phyloP scores from a whole-genome alignment of 2,113 vertebrate species.

The Mesocricetus auratus region DNA sequence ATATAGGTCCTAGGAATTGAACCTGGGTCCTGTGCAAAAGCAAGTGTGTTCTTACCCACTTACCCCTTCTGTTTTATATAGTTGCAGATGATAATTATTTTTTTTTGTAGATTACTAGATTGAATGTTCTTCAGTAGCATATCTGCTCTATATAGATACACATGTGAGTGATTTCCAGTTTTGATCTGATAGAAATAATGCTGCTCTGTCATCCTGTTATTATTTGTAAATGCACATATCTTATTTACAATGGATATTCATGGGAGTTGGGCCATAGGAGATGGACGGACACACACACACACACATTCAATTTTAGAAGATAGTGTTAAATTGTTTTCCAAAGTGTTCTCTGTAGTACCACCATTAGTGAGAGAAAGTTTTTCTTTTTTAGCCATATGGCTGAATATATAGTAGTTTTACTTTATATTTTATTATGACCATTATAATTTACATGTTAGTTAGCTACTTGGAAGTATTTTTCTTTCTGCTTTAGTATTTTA shows the following conservation, averaged over 20 bases:
- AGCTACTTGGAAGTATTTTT: background rate
- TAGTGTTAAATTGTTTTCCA: background rate
- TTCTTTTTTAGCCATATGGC: conserved; percentile 6
- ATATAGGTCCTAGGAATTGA: no score
- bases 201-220: background rate
- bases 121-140: background rate
- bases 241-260: background rate
- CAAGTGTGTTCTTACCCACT: background rate
- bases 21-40: background rate
- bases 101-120: background rate
- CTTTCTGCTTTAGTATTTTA: background rate
- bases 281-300: no score
- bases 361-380: background rate
- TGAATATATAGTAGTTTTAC: background rate
- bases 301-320: no score
- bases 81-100: background rate
- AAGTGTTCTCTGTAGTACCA: background rate
- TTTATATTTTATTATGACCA: background rate
- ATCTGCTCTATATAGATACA: background rate
- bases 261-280: background rate
- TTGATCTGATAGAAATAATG: background rate
- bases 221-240: background rate
- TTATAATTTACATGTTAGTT: background rate
- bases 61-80: background rate
- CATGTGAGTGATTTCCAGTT: background rate